Percentiles rank a stretch among this genome's conserved stretches.
Conservation (phyloP, 1,140 invertebrate genomes). For the Periplaneta americana region DNA sequence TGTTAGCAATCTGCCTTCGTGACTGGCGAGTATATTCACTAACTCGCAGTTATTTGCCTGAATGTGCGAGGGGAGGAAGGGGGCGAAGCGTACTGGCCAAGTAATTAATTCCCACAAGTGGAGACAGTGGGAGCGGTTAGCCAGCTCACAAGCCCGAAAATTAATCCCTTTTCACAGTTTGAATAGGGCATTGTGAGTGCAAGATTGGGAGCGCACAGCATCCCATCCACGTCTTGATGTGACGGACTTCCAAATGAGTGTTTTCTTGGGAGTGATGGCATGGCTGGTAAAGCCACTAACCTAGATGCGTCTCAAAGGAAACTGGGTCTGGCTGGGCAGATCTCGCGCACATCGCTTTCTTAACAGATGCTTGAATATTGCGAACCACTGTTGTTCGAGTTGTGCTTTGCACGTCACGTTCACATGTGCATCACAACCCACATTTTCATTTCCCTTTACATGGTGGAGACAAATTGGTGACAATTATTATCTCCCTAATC, state of each 20-base stretch:
- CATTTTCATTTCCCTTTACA: too few relatives aligned
- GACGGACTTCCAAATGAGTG: background rate
- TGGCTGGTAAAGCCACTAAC: background rate
- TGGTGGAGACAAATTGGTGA: too few relatives aligned
- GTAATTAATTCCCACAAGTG: constrained; percentile 12
- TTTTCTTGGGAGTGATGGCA: background rate
- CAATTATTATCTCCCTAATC: too few relatives aligned
- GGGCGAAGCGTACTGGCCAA: background rate
- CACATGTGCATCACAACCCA: too few relatives aligned
- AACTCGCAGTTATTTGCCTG: background rate
- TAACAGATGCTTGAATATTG: too few relatives aligned
- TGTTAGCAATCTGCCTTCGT: background rate
- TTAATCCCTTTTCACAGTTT: constrained; percentile 1
- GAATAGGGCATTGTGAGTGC: constrained; percentile 1
- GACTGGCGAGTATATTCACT: background rate
- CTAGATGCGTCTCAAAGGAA: background rate
- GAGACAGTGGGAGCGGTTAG: constrained; percentile 1
- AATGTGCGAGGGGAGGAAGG: background rate
- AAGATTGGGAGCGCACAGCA: background rate
- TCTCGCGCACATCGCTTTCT: too few relatives aligned
- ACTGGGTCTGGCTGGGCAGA: background rate
- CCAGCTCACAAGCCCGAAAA: constrained; percentile 1
- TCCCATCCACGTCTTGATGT: background rate
- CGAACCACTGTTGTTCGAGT: too few relatives aligned
- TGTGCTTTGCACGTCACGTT: too few relatives aligned